These are phyloP conservation scores for Cryptoblepharus egeriae DNA, from an alignment of 2,797 vertebrate species.

Conservation along the genomic window DNA sequence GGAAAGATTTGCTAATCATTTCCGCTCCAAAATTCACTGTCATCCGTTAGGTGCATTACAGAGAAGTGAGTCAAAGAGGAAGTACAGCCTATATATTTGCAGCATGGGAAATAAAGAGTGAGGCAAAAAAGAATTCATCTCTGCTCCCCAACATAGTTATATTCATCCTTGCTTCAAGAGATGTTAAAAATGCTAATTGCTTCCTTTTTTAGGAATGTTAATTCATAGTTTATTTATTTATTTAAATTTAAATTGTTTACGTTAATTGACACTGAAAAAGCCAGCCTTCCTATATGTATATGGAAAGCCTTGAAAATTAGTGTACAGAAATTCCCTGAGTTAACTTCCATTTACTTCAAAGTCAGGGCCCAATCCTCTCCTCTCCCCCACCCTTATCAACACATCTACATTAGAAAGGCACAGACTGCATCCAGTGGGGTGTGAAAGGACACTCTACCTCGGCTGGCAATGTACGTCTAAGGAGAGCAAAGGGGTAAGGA, in stretches of 20 bases:
- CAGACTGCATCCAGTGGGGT: too few species aligned
- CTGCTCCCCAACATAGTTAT: background rate
- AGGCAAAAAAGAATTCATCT: background rate
- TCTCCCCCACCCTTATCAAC: too few species aligned
- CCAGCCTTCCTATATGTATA: background rate
- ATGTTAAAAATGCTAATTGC: background rate
- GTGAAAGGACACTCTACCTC: too few species aligned
- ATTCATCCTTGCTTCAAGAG: background rate
- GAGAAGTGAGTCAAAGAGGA: background rate
- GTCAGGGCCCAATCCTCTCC: too few species aligned
- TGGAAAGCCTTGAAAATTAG: background rate
- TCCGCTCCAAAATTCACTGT: constrained; percentile 34
- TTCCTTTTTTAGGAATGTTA: background rate
- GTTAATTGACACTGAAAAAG: background rate
- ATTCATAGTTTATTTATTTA: too few species aligned
- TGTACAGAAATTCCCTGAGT: background rate
- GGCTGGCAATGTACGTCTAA: too few species aligned
- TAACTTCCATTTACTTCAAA: background rate
- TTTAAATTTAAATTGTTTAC: background rate
- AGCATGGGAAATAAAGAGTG: rapidly evolving
- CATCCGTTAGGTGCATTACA: background rate
- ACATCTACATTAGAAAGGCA: too few species aligned
- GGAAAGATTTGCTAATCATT: constrained; percentile 1
- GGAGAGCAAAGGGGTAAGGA: too few species aligned
- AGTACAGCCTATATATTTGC: background rate